These are phyloP conservation scores for Phalacrocorax pelagicus DNA, from an alignment of 2,113 vertebrate species.

Conservation along the genomic window DNA sequence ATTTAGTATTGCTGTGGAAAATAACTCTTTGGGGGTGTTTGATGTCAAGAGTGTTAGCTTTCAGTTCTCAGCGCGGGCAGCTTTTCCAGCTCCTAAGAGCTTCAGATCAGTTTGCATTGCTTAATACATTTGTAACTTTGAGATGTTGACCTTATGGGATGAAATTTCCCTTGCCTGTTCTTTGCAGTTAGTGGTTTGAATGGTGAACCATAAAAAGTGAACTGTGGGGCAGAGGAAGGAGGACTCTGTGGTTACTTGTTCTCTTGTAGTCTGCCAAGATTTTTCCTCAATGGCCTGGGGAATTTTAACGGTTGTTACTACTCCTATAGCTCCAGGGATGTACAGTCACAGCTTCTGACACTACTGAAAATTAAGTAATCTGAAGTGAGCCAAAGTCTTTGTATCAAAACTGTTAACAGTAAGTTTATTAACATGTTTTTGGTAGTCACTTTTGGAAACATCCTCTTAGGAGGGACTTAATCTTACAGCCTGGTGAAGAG, in stretches of 20 bases:
- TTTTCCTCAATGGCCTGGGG: neutral
- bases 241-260: neutral
- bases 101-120: neutral
- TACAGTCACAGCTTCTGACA: neutral
- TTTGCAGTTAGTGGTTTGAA: neutral
- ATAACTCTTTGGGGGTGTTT: neutral
- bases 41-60: neutral
- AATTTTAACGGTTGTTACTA: neutral
- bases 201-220: neutral
- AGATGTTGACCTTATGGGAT: neutral
- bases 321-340: neutral
- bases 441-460: neutral
- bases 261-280: neutral
- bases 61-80: neutral
- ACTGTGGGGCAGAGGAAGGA: neutral
- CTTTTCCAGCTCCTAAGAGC: neutral
- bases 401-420: neutral
- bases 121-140: neutral
- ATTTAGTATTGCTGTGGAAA: neutral
- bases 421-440: neutral
- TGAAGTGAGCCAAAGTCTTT: neutral
- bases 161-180: neutral
- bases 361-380: neutral
- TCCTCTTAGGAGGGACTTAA: neutral
- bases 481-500: neutral